Conservation (phyloP, 1,140 invertebrate species). For the Ruditapes philippinarum region DNA sequence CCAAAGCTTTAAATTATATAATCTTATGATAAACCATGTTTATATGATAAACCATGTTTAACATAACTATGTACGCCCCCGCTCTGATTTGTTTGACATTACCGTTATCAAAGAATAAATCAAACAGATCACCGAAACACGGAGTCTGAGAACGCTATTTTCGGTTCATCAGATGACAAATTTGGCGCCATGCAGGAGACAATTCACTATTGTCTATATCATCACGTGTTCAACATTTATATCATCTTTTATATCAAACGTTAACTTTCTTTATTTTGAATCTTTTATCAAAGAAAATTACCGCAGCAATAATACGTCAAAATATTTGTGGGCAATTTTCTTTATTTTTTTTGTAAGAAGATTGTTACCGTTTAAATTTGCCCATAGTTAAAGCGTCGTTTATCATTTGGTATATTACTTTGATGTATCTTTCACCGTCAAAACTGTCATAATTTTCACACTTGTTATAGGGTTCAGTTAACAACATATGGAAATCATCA, state of each 20-base stretch:
- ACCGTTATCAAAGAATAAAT: no score
- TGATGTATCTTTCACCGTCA: slow-evolving; percentile 3
- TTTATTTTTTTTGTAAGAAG: not conserved
- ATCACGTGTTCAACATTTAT: no score
- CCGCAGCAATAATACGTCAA: no score
- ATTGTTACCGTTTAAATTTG: not conserved
- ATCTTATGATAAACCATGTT: no score
- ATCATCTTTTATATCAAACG: no score
- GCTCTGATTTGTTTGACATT: no score
- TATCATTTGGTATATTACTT: not conserved
- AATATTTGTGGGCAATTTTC: slow-evolving; percentile 13
- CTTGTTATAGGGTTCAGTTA: slow-evolving; percentile 18
- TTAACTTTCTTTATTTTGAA: no score
- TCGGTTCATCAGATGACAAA: not conserved
- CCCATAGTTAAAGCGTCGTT: slow-evolving; percentile 8
- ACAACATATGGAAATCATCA: not conserved
- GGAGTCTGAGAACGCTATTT: no score
- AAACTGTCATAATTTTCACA: slow-evolving; percentile 28
- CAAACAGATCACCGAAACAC: no score
- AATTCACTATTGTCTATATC: not conserved
- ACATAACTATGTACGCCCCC: no score
- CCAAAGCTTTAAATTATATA: no score
- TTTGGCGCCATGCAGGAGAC: not conserved
- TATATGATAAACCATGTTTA: no score
- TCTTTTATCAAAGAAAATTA: not conserved